These are phyloP conservation scores for Vollenhovia emeryi DNA, from an alignment of 1,140 invertebrate genomes.

Conservation along the genomic window DNA sequence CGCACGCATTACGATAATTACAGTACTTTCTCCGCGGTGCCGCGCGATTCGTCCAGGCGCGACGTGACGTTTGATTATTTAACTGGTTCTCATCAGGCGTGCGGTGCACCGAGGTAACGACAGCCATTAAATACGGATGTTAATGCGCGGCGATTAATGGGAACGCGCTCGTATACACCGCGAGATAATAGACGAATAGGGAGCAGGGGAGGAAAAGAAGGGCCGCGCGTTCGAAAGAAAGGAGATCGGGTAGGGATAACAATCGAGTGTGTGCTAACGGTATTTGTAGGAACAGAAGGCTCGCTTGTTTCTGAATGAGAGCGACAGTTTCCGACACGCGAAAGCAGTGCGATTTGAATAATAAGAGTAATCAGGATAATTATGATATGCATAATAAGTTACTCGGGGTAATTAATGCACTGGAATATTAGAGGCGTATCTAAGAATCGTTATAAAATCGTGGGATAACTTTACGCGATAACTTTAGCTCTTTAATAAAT, in stretches of 20 bases:
- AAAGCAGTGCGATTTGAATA: conserved; percentile 42
- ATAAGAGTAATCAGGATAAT: conserved; percentile 35
- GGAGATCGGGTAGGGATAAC: conserved; percentile 48
- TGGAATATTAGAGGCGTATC: background rate
- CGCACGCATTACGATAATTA: conserved; percentile 61
- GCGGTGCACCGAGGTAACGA: conserved; percentile 40
- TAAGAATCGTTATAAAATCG: conserved; percentile 1
- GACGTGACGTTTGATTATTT: conserved; percentile 59
- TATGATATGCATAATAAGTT: conserved; percentile 34
- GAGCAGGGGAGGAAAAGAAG: background rate
- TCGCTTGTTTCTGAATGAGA: conserved; percentile 46
- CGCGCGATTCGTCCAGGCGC: conserved; percentile 32
- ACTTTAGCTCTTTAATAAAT: background rate
- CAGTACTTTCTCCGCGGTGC: conserved; percentile 53
- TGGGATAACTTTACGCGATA: conserved; percentile 12
- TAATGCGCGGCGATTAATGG: conserved; percentile 56
- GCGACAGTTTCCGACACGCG: conserved; percentile 50
- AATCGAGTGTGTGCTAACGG: conserved; percentile 48
- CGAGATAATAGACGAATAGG: conserved; percentile 33
- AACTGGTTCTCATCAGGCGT: conserved; percentile 49
- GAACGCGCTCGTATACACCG: conserved; percentile 27
- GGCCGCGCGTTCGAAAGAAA: conserved; percentile 9
- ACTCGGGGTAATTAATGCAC: conserved; percentile 2
- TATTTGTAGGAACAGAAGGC: conserved; percentile 4
- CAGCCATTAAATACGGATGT: conserved; percentile 56